Evolutionary conservation across 2,797 vertebrate species (phyloP).

Genomic region (Pseudochirops cupreus): DNA sequence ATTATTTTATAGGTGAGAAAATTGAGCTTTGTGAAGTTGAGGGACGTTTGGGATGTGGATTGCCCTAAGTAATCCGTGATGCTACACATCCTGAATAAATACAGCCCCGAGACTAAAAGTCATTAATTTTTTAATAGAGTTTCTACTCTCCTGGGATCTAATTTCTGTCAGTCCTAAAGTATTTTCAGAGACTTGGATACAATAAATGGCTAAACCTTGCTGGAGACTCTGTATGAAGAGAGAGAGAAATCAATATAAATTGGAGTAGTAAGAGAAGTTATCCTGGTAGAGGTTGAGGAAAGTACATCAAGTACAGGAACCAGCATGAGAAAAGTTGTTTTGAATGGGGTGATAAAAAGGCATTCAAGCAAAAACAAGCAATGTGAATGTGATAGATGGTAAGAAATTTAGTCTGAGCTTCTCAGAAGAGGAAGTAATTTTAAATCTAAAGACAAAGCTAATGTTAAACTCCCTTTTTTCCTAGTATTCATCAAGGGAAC

Average conservation of each 20-base stretch:
- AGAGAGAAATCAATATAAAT: neutral
- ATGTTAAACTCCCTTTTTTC: neutral
- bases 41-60: neutral
- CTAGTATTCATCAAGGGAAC: neutral
- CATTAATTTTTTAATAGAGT: neutral
- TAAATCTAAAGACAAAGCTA: neutral
- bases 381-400: neutral
- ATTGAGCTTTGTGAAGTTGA: neutral
- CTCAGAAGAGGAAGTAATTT: neutral
- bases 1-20: constrained; percentile 10
- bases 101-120: neutral
- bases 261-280: neutral
- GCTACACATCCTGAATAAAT: neutral
- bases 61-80: neutral
- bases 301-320: neutral
- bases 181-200: neutral
- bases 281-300: neutral
- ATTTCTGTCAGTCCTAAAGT: neutral
- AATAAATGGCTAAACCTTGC: neutral
- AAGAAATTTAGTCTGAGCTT: neutral
- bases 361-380: neutral
- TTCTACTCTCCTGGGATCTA: neutral
- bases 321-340: neutral
- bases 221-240: neutral
- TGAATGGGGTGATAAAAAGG: neutral